phyloP scores from a whole-genome alignment of 92 coral and sea anemone genomes.

The Metridium senile region DNA sequence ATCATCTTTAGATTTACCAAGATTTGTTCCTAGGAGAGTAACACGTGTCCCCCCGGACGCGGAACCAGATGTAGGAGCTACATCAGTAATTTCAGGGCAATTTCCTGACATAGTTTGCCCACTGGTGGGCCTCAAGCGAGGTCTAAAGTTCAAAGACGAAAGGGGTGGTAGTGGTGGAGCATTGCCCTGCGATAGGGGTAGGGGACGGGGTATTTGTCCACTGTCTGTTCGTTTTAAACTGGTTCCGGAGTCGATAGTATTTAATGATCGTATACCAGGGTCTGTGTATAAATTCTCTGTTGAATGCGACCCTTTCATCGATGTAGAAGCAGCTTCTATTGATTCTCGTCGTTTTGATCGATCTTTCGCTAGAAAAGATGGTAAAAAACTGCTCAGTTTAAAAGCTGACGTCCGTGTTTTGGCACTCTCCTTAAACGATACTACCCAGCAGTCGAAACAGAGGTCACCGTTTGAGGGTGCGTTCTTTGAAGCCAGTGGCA shows the following conservation, averaged over 20 bases:
- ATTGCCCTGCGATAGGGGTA: slow-evolving; percentile 7
- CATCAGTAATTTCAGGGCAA: slow-evolving; percentile 92
- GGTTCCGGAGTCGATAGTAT: background rate
- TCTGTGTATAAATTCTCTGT: slow-evolving; percentile 74
- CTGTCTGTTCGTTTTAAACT: slow-evolving; percentile 9
- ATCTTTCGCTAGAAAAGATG: slow-evolving; percentile 50
- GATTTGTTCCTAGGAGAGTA: slow-evolving; percentile 82
- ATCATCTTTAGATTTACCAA: slow-evolving; percentile 76
- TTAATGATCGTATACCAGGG: slow-evolving; percentile 11
- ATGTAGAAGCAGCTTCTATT: slow-evolving; percentile 73
- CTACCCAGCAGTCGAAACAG: slow-evolving; percentile 95
- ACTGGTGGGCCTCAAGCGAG: slow-evolving; percentile 85
- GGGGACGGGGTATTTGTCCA: slow-evolving; percentile 10
- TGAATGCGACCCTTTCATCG: slow-evolving; percentile 82
- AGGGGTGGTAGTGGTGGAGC: background rate
- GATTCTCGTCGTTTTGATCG: slow-evolving; percentile 77
- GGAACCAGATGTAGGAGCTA: slow-evolving; percentile 91
- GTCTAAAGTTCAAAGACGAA: slow-evolving; percentile 46
- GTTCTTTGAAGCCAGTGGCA: slow-evolving; percentile 79
- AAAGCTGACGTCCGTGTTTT: slow-evolving; percentile 40
- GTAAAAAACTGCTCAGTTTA: slow-evolving; percentile 46
- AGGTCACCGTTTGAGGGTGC: slow-evolving; percentile 84
- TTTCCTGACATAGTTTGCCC: slow-evolving; percentile 83
- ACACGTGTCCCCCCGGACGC: slow-evolving; percentile 87
- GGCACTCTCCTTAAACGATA: slow-evolving; percentile 56